Base-by-base conservation (phyloP, 2,888 invertebrate genomes). In the Erannis defoliaria region DNA sequence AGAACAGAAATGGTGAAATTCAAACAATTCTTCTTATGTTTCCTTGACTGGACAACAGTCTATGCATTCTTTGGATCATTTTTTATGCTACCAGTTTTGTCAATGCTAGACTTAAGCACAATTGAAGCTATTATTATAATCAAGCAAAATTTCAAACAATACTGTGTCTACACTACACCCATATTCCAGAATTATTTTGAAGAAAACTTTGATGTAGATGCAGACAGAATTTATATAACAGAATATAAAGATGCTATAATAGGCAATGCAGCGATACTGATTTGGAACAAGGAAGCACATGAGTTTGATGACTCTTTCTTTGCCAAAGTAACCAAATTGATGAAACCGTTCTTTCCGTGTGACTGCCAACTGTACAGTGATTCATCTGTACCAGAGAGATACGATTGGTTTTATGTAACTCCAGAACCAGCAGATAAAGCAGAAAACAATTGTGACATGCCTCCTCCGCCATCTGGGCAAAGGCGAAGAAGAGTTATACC, bases 261-360 rank as follows among this genome's bases (percentile, higher is more conserved):
- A 56, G 81, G 78, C 5, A 85, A 85, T 77, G 64, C 78, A 40
- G 74, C 66, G 46, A 68, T 88, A 38, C 75, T 87, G 78, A 56
- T 85, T 40, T 91, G 89, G 85, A 76, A 84, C 46, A 89, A 79
- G 64, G 69, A 75, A 56, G 66, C 64, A 8, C 82, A 78, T 29
- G 59, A 61, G 18, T 89, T 89, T 81, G 75, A 90, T 74, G 62
- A 76, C 9, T 26, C 14, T 5, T 91, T 90, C 71, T 89, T 78
- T 75, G n/a, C 49, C n/a, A 73, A 72, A 43, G 72, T 90, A 14
- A 73, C 72, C 42, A 62, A 59, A 14, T 68, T 67, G 50, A 19
- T 90, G 18, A 80, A 80, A 64, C 66, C 71, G n/a, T 82, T 79
- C 62, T 81, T 88, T 37, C 82, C 84, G 23, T 78, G 67, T 67